Conservation (phyloP, 2,113 vertebrate species). For the Ptyas mucosa region DNA sequence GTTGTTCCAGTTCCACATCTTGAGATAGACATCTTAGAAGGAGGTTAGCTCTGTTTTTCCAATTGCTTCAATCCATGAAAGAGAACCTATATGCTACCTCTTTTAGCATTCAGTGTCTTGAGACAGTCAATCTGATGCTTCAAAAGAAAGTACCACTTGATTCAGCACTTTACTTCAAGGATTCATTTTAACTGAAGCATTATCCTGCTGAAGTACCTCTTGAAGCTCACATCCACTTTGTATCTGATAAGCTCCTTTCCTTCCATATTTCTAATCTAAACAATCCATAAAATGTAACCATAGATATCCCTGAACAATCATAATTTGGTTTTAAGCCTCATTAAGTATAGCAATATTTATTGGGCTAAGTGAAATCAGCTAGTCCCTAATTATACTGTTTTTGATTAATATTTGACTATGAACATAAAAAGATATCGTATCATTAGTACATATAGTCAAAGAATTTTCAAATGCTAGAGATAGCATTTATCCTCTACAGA, state of each 20-base stretch:
- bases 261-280: background rate
- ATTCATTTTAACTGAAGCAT: background rate
- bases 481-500: background rate
- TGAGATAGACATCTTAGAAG: background rate
- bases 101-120: background rate
- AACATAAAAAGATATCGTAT: background rate
- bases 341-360: background rate
- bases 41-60: background rate
- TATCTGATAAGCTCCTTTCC: background rate
- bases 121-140: background rate
- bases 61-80: background rate
- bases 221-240: background rate
- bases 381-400: background rate
- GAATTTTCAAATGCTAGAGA: background rate
- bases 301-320: background rate
- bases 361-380: background rate
- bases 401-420: background rate
- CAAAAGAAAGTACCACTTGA: background rate
- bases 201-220: background rate
- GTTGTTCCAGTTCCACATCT: background rate
- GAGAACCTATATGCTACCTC: background rate
- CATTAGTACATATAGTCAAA: background rate
- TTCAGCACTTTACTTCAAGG: background rate
- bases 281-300: background rate
- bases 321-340: background rate